Evolutionary conservation across 1,140 invertebrate species (phyloP).

Genomic region (Leguminivora glycinivorella): DNA sequence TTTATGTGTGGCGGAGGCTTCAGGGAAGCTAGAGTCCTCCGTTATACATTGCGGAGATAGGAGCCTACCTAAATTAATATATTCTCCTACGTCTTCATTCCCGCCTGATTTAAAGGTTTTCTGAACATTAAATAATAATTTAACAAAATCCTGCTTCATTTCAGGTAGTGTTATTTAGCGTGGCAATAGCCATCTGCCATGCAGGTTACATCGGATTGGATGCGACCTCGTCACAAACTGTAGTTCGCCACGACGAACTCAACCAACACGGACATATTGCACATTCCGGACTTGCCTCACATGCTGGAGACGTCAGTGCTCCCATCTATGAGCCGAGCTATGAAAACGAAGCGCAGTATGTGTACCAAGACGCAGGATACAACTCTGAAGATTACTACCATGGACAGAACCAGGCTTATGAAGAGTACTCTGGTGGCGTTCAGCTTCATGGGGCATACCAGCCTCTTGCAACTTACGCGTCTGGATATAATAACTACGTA

Average conservation of each 20-base stretch:
- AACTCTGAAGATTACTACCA: neutral
- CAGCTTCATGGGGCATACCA: neutral
- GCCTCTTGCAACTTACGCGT: conserved; percentile 9
- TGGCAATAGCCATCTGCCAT: neutral
- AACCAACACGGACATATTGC: neutral
- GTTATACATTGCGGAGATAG: no score
- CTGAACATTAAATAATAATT: neutral
- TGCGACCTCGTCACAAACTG: conserved; percentile 19
- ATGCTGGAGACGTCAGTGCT: conserved; percentile 3
- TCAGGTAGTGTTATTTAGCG: conserved; percentile 15
- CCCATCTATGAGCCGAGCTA: conserved; percentile 3
- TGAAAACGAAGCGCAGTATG: neutral
- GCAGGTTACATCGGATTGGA: conserved; percentile 20
- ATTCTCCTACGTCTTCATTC: neutral
- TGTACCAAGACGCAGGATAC: neutral
- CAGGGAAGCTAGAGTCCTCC: no score
- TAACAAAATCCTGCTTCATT: conserved; percentile 9
- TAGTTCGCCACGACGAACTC: conserved; percentile 20
- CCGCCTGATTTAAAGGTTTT: neutral
- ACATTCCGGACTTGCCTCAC: neutral
- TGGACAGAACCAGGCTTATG: conserved; percentile 1
- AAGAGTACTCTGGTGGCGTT: neutral
- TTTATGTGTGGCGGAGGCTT: no score
- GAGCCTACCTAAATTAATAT: no score
- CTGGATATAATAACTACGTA: conserved; percentile 21